Evolutionary conservation across 1,140 invertebrate species (phyloP).

Genomic region (Pseudomyrmex sp.): DNA sequence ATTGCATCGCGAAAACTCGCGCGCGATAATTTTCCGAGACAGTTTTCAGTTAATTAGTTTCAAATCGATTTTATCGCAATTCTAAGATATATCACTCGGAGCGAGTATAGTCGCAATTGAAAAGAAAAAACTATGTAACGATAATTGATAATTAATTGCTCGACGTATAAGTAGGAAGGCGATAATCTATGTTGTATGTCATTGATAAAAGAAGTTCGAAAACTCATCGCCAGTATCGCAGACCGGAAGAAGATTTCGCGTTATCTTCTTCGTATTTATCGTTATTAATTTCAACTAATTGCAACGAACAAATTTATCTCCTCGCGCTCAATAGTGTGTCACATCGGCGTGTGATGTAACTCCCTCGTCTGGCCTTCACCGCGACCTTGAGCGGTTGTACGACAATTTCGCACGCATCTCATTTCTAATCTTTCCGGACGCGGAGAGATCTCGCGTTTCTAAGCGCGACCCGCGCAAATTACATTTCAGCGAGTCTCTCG

Average conservation of each 20-base stretch:
- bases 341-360: background rate
- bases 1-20: too few relatives aligned
- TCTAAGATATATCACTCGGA: too few relatives aligned
- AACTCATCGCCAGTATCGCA: background rate
- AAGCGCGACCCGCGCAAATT: background rate
- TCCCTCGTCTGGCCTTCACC: background rate
- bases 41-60: too few relatives aligned
- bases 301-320: background rate
- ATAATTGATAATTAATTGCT: too few relatives aligned
- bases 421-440: conserved; percentile 16
- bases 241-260: background rate
- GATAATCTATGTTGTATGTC: too few relatives aligned
- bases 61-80: too few relatives aligned
- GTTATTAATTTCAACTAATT: conserved; percentile 19
- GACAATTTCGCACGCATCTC: background rate
- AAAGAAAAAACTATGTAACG: too few relatives aligned
- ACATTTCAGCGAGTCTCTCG: background rate
- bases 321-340: background rate
- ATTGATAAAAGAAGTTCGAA: background rate
- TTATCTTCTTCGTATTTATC: background rate
- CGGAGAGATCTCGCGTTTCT: background rate
- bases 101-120: too few relatives aligned
- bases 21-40: too few relatives aligned
- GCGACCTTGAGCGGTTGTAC: conserved; percentile 13
- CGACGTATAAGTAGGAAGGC: too few relatives aligned